Conservation (phyloP, 2,113 vertebrate species). For the Pollimyrus isidori region DNA sequence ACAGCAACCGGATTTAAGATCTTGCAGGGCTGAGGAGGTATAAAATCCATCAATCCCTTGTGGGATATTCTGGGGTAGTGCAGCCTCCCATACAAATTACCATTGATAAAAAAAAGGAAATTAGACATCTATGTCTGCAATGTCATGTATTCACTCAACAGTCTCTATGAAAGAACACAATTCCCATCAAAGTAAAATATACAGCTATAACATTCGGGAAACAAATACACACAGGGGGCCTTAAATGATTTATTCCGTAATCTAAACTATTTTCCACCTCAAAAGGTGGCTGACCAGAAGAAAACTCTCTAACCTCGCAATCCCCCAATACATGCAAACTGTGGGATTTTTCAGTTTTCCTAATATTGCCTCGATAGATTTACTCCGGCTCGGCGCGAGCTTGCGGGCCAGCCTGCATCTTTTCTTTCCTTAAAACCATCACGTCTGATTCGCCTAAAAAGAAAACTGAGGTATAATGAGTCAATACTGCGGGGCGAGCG, state of each 20-base stretch:
- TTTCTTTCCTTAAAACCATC: conserved; percentile 4
- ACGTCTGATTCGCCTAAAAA: not conserved
- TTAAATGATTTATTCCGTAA: conserved; percentile 7
- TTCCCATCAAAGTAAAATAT: conserved; percentile 20
- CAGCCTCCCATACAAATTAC: conserved; percentile 58
- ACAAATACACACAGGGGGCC: not conserved
- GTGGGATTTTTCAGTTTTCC: not conserved
- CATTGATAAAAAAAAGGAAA: conserved; percentile 50
- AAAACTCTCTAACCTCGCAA: not conserved
- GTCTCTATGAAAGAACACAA: not conserved
- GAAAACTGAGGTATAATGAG: not conserved
- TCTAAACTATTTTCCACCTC: not conserved
- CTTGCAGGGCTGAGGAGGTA: conserved; percentile 53
- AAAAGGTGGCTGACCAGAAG: not conserved
- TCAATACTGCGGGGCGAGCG: not conserved
- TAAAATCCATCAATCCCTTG: conserved; percentile 49
- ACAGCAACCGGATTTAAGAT: conserved; percentile 58
- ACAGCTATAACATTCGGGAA: not conserved
- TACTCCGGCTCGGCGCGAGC: not conserved
- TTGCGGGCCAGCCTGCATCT: not conserved
- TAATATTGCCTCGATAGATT: not conserved
- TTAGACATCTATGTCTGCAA: conserved; percentile 33
- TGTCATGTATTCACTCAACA: conserved; percentile 33
- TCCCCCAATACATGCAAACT: not conserved
- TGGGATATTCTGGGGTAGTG: conserved; percentile 44